A percentile compares a stretch with the other conserved stretches of the same genome.
Evolutionary conservation across 2,797 vertebrate genomes (phyloP).

Genomic region (Alouatta caraya): DNA sequence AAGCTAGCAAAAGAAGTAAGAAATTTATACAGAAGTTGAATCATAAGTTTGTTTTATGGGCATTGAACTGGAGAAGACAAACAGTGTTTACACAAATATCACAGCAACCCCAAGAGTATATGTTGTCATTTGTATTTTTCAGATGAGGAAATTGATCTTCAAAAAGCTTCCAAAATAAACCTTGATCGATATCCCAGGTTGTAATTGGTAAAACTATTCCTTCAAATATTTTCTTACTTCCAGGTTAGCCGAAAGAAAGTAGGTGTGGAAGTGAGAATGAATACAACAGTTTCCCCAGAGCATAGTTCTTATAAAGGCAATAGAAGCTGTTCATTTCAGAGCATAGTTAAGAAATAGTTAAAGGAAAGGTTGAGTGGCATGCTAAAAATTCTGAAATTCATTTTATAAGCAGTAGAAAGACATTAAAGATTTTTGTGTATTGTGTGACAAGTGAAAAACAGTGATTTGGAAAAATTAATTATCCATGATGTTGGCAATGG

Average conservation of each 20-base stretch:
- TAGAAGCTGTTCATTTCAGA: not conserved
- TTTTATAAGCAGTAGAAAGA: not conserved
- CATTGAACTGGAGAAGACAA: not conserved
- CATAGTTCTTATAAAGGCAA: not conserved
- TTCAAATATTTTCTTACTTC: not conserved
- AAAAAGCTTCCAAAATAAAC: not conserved
- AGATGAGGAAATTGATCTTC: not conserved
- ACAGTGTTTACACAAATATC: not conserved
- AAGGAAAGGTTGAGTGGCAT: not conserved
- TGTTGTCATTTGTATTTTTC: not conserved
- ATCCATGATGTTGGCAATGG: not conserved
- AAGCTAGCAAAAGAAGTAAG: not conserved
- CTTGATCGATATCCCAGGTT: not conserved
- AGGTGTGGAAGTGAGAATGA: not conserved
- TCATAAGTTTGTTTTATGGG: not conserved
- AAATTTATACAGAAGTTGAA: not conserved
- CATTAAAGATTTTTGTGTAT: not conserved
- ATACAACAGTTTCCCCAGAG: not conserved
- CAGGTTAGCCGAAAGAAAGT: not conserved
- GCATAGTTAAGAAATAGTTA: not conserved
- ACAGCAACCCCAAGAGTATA: not conserved
- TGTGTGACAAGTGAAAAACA: not conserved
- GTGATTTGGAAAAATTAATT: not conserved
- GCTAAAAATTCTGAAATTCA: not conserved
- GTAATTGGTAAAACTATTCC: not conserved